These are phyloP conservation scores for Anas platyrhynchos DNA, from an alignment of 2,113 vertebrate species.

Conservation along the genomic window DNA sequence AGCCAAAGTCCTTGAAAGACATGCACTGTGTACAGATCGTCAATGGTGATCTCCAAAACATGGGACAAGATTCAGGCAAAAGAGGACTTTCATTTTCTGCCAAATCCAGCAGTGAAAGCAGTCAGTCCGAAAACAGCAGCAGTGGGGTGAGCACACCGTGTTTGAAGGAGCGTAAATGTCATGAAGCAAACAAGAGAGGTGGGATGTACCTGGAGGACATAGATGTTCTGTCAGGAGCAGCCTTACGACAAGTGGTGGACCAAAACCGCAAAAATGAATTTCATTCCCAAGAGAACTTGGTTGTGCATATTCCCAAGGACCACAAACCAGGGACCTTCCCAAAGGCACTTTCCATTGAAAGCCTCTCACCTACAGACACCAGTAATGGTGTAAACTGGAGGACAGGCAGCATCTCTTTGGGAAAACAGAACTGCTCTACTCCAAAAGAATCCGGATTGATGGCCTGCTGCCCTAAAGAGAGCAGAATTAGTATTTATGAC, in stretches of 20 bases:
- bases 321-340: constrained; percentile 98
- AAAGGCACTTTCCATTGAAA: constrained; percentile 96
- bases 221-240: constrained; percentile 80
- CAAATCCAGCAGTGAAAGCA: constrained; percentile 84
- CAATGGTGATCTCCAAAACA: constrained; percentile 78
- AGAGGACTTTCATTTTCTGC: constrained; percentile 57
- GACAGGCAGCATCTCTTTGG: constrained; percentile 80
- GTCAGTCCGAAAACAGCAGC: constrained; percentile 82
- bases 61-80: constrained; percentile 30
- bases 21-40: constrained; percentile 84
- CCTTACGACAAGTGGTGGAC: constrained; percentile 75
- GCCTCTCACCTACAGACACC: constrained; percentile 82
- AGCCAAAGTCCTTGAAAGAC: constrained; percentile 83
- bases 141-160: constrained; percentile 84
- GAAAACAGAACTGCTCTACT: constrained; percentile 68
- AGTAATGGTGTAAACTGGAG: constrained; percentile 84
- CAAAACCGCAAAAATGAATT: constrained; percentile 87
- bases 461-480: constrained; percentile 83
- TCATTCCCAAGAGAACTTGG: constrained; percentile 91
- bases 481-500: constrained; percentile 82
- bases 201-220: constrained; percentile 94
- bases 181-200: constrained; percentile 87
- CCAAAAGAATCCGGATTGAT: constrained; percentile 79
- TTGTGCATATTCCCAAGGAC: constrained; percentile 95
- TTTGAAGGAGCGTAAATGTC: constrained; percentile 84